Evolutionary conservation across 2,888 invertebrate species (phyloP).

Genomic region (Tinea pellionella): DNA sequence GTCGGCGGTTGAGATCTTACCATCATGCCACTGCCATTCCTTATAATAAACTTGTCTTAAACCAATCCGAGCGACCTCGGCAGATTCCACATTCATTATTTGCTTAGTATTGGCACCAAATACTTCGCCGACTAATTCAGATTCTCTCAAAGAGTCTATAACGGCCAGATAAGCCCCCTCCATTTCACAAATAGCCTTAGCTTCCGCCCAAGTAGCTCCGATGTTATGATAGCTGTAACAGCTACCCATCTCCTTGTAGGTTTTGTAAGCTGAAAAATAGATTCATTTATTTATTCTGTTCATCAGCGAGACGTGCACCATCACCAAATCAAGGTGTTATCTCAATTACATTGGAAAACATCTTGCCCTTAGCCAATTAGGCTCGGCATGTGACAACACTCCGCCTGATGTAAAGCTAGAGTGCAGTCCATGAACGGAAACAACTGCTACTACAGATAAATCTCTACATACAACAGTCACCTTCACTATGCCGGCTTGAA

Average conservation of each 20-base stretch:
- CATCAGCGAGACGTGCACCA: too few relatives aligned
- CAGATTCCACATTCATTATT: neutral
- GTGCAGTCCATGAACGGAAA: too few relatives aligned
- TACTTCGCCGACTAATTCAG: neutral
- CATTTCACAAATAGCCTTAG: slow-evolving; percentile 16
- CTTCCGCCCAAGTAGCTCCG: slow-evolving; percentile 15
- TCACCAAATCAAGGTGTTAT: too few relatives aligned
- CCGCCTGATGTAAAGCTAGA: too few relatives aligned
- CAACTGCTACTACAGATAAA: too few relatives aligned
- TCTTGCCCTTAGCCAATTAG: too few relatives aligned
- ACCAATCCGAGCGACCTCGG: neutral
- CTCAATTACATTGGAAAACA: too few relatives aligned
- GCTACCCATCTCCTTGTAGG: neutral
- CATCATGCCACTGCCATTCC: neutral
- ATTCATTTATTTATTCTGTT: too few relatives aligned
- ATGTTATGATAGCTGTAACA: slow-evolving; percentile 17
- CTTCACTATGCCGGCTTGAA: too few relatives aligned
- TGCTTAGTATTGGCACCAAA: neutral
- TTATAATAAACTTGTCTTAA: neutral
- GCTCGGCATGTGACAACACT: too few relatives aligned
- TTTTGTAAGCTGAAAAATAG: neutral
- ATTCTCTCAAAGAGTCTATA: slow-evolving; percentile 19
- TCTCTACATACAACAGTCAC: too few relatives aligned
- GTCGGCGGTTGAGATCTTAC: too few relatives aligned
- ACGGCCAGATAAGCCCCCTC: slow-evolving; percentile 19